Conservation (phyloP, 2,113 vertebrate genomes). For the Heliornis fulica region DNA sequence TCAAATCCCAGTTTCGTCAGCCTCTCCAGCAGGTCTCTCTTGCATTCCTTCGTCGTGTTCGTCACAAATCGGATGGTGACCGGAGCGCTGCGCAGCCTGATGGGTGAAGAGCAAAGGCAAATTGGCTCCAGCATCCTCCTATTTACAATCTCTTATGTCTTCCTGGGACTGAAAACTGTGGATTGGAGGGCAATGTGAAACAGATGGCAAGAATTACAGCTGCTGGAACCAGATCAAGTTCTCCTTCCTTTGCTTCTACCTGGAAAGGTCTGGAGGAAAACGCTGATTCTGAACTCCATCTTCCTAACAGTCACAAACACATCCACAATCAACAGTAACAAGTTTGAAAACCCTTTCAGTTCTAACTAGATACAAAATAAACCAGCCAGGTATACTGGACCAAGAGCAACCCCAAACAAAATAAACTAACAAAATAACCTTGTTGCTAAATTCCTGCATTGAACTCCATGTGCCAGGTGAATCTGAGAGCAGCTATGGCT, state of each 20-base stretch:
- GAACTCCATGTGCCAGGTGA: neutral
- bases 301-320: neutral
- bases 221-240: neutral
- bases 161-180: neutral
- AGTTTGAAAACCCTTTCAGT: neutral
- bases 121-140: neutral
- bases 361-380: neutral
- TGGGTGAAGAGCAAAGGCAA: neutral
- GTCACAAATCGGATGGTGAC: slow-evolving; percentile 90
- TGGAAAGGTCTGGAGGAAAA: neutral
- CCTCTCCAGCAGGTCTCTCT: slow-evolving; percentile 83
- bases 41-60: slow-evolving; percentile 96
- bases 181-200: no score
- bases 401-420: neutral
- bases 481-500: neutral
- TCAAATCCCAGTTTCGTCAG: slow-evolving; percentile 84
- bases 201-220: no score
- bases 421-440: neutral
- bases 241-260: neutral
- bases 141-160: rapidly evolving
- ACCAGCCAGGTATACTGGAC: neutral
- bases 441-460: neutral
- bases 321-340: neutral
- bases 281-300: neutral
- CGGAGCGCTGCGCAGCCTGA: slow-evolving; percentile 81